Conservation (phyloP, 2,888 invertebrate species). For the Hedychridium roseum region DNA sequence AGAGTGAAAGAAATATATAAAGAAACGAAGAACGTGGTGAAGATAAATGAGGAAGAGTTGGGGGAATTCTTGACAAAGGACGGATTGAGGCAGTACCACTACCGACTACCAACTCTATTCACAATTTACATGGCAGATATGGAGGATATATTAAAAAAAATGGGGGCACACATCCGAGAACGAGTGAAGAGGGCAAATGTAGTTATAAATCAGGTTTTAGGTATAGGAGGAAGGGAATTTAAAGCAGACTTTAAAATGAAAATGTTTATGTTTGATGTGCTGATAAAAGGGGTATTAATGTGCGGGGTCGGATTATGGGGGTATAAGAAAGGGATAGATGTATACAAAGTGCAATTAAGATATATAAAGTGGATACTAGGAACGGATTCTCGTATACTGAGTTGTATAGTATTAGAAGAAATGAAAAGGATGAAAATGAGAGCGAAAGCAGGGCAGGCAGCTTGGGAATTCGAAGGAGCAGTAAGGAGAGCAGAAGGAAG, state of each 20-base stretch:
- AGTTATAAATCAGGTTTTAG: not conserved
- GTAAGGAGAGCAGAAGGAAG: not conserved
- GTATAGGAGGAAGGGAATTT: not conserved
- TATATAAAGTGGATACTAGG: not conserved
- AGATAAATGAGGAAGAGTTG: no score
- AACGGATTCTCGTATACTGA: not conserved
- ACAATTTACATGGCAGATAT: no score
- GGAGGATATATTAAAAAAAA: no score
- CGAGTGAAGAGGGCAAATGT: not conserved
- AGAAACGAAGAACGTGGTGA: not conserved
- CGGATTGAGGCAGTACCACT: not conserved
- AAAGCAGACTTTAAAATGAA: not conserved
- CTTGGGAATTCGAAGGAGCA: not conserved
- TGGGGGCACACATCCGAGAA: not conserved
- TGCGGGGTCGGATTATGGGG: not conserved
- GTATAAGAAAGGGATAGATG: not conserved
- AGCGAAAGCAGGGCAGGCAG: not conserved
- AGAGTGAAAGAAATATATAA: not conserved
- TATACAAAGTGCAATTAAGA: no score
- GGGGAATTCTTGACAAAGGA: not conserved
- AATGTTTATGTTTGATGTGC: no score
- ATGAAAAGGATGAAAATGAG: not conserved
- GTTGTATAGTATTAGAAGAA: not conserved
- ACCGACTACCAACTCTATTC: not conserved
- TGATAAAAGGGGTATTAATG: no score